A percentile compares a stretch with the other conserved stretches of the same genome.
Evolutionary conservation across 2,888 invertebrate species (phyloP).

Genomic region (Pyrgus malvae): DNA sequence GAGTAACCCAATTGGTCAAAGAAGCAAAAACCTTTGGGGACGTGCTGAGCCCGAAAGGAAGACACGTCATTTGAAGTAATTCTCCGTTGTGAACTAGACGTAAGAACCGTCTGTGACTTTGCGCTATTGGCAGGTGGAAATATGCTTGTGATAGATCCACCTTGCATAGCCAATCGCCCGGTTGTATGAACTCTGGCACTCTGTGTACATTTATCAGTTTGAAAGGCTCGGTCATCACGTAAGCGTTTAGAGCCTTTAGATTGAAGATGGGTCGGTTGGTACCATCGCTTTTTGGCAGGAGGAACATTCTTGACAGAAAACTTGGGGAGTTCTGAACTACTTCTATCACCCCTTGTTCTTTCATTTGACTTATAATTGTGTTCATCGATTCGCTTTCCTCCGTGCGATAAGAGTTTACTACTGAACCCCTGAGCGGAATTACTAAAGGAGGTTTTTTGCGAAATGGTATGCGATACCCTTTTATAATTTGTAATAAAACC

Average conservation of each 20-base stretch:
- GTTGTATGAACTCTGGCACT: slow-evolving; percentile 1
- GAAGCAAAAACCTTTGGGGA: slow-evolving; percentile 32
- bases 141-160: slow-evolving; percentile 36
- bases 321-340: slow-evolving; percentile 9
- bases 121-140: slow-evolving; percentile 31
- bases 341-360: slow-evolving; percentile 23
- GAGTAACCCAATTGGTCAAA: slow-evolving; percentile 37
- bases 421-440: slow-evolving; percentile 2
- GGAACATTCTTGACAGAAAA: slow-evolving; percentile 23
- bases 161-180: slow-evolving; percentile 31
- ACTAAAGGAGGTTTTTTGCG: slow-evolving; percentile 14
- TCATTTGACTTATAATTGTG: slow-evolving; percentile 18
- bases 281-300: slow-evolving; percentile 33
- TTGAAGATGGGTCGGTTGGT: slow-evolving; percentile 35
- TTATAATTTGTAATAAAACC: slow-evolving; percentile 10
- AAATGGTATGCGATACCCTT: slow-evolving; percentile 29
- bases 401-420: background rate
- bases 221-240: slow-evolving; percentile 1
- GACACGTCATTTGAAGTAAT: slow-evolving; percentile 32
- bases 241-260: slow-evolving; percentile 28
- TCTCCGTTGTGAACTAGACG: slow-evolving; percentile 25
- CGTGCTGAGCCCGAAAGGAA: slow-evolving; percentile 33
- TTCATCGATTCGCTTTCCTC: slow-evolving; percentile 4
- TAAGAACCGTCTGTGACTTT: slow-evolving; percentile 32
- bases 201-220: background rate